Percentiles rank a stretch among this genome's conserved stretches.
Evolutionary conservation across 1,140 invertebrate species (phyloP).

Genomic region (Latrodectus geometricus): DNA sequence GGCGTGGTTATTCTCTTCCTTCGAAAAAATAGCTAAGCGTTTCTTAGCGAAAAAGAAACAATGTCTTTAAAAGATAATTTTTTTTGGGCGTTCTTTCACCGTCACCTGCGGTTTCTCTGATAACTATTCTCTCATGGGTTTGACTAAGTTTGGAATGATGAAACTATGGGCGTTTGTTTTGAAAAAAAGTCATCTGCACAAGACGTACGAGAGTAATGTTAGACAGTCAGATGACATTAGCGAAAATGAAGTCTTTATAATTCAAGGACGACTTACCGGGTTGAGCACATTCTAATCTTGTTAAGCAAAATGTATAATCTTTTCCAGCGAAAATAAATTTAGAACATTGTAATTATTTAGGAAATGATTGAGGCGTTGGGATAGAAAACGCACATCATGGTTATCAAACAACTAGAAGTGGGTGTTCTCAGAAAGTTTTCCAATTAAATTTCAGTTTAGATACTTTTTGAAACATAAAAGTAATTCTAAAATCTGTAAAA

Average conservation of each 20-base stretch:
- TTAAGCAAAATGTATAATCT: background rate
- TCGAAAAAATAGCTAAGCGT: background rate
- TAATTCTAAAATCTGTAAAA: too few relatives aligned
- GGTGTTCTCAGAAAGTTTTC: too few relatives aligned
- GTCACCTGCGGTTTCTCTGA: conserved; percentile 41
- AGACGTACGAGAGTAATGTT: background rate
- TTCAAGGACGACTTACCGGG: background rate
- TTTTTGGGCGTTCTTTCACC: conserved; percentile 29
- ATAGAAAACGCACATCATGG: too few relatives aligned
- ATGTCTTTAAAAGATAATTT: background rate
- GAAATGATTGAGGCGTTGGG: too few relatives aligned
- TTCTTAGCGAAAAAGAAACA: conserved; percentile 14
- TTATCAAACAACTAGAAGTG: too few relatives aligned
- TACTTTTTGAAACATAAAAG: too few relatives aligned
- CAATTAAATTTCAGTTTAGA: too few relatives aligned
- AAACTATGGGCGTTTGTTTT: conserved; percentile 31
- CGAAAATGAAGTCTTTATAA: background rate
- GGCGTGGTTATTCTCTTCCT: background rate
- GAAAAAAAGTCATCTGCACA: background rate
- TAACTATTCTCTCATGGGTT: conserved; percentile 5
- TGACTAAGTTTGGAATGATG: conserved; percentile 4
- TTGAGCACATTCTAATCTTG: background rate
- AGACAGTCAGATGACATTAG: background rate
- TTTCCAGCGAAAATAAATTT: background rate
- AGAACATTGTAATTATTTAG: too few relatives aligned